Base-by-base conservation (phyloP, 2,888 invertebrate genomes). In the Lysandra bellargus region DNA sequence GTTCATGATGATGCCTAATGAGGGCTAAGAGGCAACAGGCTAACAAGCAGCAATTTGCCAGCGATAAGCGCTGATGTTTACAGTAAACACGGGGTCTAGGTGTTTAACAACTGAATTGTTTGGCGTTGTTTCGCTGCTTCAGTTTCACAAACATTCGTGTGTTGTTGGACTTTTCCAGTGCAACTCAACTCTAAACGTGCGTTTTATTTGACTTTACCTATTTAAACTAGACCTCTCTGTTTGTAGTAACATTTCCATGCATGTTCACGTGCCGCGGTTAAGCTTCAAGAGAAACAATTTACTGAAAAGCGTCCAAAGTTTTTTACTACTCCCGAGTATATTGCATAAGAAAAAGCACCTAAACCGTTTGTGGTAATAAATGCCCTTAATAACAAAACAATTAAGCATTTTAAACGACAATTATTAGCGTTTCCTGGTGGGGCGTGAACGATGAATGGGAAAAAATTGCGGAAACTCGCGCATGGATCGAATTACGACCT, bases 391-490 rank as follows among this genome's bases (percentile, higher is more conserved):
- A 64, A 69, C 30, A 69, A 37, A 69, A 69, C 69, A 69, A 69
- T 69, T 69, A 37, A 33, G 17, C 53, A 75, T 75, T 75, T 44
- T 23, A 75, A 75, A 49, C 30, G 74, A 74, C 23, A 75, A 49
- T 75, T 49, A 75, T 75, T 49, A 49, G 23, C 17, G 61, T 60
- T 78, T 79, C 79, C 79, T 80, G 76, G 64, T 77, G 23, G 64
- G 74, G 77, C 78, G 74, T 64, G 33, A 78, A 64, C 69, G 72
- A 79, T 44, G 49, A 75, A 44, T 44, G 49, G 49, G 44, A 82
- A 84, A 85, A 85, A 85, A 83, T 82, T 78, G 79, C 86, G 87
- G 86, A 88, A 86, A 85, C 83, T 80, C 85, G 83, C 86, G 86
- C 85, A 85, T 86, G 83, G 83, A 84, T 83, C 85, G 87, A 87